Base-by-base conservation (phyloP, 2,797 vertebrate genomes). In the Gallinago solitaria region DNA sequence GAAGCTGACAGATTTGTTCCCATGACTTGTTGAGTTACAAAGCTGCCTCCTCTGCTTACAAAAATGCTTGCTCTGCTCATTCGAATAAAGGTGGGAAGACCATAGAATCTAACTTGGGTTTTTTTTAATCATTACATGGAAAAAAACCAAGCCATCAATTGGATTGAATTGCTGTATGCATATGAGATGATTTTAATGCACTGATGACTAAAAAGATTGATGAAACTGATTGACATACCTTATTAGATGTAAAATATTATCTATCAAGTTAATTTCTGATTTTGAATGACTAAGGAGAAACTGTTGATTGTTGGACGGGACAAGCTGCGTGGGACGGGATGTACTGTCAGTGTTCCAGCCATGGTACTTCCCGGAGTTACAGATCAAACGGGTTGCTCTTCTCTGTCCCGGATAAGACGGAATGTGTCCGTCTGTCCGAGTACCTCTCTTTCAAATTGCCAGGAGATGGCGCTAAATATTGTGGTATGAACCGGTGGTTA, bases 361-460 rank as follows among this genome's bases (percentile, higher is more conserved):
- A 5, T 5, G 1, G 1, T 11, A 4, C 21, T 77, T 71, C 43
- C 54, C 16, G 12, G 28, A 54, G 13, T 53, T 30, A 13, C 19
- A 24, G 16, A 10, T 35, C 47, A 43, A 53, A 53, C 6, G 13
- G 56, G 27, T 28, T 76, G 19, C 13, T 56, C 20, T 13, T 43
- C 9, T 4, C 16, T 6, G 8, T 13, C 33, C 33, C 18, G 12
- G 47, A 8, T 48, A 51, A 9, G 24, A 16, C 1, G 2, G 6
- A 2, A 16, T 7, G 3, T 25, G 28, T 37, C 32, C 4, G 1
- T 17, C 41, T 28, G 17, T 20, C n/a, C 15, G 7, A 9, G 33
- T 7, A 33, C 12, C 20, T 9, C 9, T 16, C 16, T 19, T 21
- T 39, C 9, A 50, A 37, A 19, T 20, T 50, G 12, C 35, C 67